These are phyloP conservation scores for Epinephelus moara DNA, from an alignment of 2,113 vertebrate species.

Conservation along the genomic window DNA sequence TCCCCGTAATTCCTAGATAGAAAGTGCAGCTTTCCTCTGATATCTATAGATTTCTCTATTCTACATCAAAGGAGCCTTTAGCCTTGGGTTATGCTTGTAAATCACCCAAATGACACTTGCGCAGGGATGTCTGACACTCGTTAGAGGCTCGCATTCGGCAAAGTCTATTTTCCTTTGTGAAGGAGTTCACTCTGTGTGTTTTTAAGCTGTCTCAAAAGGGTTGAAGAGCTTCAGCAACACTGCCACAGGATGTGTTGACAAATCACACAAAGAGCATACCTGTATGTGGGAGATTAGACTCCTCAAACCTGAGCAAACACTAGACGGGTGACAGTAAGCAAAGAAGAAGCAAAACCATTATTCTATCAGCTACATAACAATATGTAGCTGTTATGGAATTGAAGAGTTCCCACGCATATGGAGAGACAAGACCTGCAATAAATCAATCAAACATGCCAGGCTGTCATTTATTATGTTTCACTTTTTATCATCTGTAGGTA, in stretches of 20 bases:
- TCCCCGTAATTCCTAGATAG: slow-evolving; percentile 38
- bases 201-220: slow-evolving; percentile 67
- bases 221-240: slow-evolving; percentile 43
- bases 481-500: slow-evolving; percentile 30
- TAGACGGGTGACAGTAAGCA: slow-evolving; percentile 54
- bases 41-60: slow-evolving; percentile 67
- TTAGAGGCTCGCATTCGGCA: slow-evolving; percentile 48
- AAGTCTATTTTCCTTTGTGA: slow-evolving; percentile 69
- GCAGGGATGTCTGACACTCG: slow-evolving; percentile 63
- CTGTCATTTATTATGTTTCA: slow-evolving; percentile 28
- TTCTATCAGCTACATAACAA: slow-evolving; percentile 47
- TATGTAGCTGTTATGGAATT: slow-evolving; percentile 8
- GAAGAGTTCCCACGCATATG: slow-evolving; percentile 12
- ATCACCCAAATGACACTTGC: slow-evolving; percentile 75
- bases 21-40: slow-evolving; percentile 51
- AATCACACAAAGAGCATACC: slow-evolving; percentile 68
- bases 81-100: slow-evolving; percentile 73
- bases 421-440: slow-evolving; percentile 23
- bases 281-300: slow-evolving; percentile 71
- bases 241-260: slow-evolving; percentile 64
- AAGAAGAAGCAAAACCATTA: slow-evolving; percentile 54
- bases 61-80: slow-evolving; percentile 69
- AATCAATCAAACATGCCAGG: slow-evolving; percentile 52
- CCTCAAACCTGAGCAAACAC: slow-evolving; percentile 59
- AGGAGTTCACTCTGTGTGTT: slow-evolving; percentile 62